These are phyloP conservation scores for Lagopus muta DNA, from an alignment of 2,113 vertebrate genomes.

Conservation along the genomic window DNA sequence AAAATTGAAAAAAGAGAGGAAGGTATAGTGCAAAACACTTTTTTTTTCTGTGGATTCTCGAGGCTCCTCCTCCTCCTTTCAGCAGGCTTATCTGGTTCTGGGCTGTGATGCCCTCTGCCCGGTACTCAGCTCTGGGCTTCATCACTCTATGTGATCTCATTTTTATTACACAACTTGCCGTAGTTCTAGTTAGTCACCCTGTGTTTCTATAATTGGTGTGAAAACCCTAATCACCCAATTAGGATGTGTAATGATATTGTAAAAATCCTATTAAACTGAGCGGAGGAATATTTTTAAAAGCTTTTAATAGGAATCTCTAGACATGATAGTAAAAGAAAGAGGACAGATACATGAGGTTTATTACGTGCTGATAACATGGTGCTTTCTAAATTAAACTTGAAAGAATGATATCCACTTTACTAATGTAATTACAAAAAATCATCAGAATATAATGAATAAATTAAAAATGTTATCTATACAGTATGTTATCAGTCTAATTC, in stretches of 20 bases:
- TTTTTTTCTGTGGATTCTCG: not conserved
- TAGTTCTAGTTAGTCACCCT: not conserved
- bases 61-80: not conserved
- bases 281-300: slow-evolving; percentile 9
- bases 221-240: slow-evolving; percentile 39
- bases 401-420: not conserved
- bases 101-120: not conserved
- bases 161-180: not conserved
- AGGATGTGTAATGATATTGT: slow-evolving; percentile 33
- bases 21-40: not conserved
- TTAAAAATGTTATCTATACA: slow-evolving; percentile 40
- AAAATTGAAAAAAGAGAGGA: not conserved
- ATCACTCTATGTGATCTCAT: not conserved
- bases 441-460: slow-evolving; percentile 49
- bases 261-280: slow-evolving; percentile 40
- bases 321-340: slow-evolving; percentile 5
- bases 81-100: not conserved
- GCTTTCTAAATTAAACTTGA: slow-evolving; percentile 48
- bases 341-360: slow-evolving; percentile 30
- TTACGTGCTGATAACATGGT: slow-evolving; percentile 39
- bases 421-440: slow-evolving; percentile 39
- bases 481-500: not conserved
- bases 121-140: not conserved
- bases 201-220: not conserved
- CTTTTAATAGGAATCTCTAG: slow-evolving; percentile 19